Base-by-base conservation (phyloP, 2,888 invertebrate genomes). In the Hemaris fuciformis region DNA sequence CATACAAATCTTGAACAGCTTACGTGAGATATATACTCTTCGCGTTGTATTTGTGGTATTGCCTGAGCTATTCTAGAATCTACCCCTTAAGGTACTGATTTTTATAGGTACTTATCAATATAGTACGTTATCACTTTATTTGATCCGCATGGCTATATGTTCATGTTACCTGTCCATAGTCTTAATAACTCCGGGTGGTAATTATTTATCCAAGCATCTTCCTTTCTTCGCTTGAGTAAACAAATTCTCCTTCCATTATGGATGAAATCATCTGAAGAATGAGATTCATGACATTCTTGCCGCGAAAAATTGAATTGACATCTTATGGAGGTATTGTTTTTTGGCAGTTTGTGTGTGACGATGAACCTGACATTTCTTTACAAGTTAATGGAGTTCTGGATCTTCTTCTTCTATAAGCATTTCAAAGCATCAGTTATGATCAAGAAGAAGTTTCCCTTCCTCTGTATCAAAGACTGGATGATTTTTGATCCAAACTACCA, bases 1-100 rank as follows among this genome's bases (percentile, higher is more conserved):
- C 75, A 77, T 77, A 41, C 74, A 78, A 62, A 76, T 64, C 34
- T 57, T 66, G 57, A 78, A 79, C 6, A 78, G 65, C 38, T 71
- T 70, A 31, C 67, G 66, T 20, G 72, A 69, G 25, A 74, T 31
- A 43, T 73, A 62, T 64, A 63, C 31, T 65, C 66, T 63, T 70
- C 65, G 4, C 65, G 27, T 60, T 45, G 42, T 25, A 67, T 67
- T 60, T 67, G 62, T 23, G 59, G 65, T 22, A 66, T 65, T 18
- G 64, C 68, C 46, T 31, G 62, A 34, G 64, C 41, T 46, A 66
- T 43, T 53, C 8, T 59, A 41, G 65, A 31, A 68, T 70, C 68
- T 45, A 73, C 43, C 43, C 64, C 61, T 31, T 61, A 42, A 53
- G 71, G 71, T 64, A 74, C 72, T 64, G 70, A 45, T 66, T 69